Base-by-base conservation (phyloP, 2,888 invertebrate species). In the Oscheius sp. region DNA sequence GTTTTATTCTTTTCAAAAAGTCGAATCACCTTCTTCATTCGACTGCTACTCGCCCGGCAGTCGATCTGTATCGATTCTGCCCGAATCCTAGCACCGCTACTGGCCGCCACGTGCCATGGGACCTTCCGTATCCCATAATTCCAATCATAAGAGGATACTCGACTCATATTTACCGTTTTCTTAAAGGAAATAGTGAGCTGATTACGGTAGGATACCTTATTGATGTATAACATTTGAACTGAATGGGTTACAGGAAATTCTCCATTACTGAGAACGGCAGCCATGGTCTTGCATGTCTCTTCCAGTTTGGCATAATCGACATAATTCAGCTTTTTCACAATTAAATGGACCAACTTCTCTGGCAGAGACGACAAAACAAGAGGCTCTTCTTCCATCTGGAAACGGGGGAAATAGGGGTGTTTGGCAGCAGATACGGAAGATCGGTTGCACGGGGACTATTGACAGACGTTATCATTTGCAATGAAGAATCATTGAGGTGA, bases 1-100 rank as follows among this genome's bases (percentile, higher is more conserved):
- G 66, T 66, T 25, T 49, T 52, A 27, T 66, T 66, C 52, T 52
- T 29, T 16, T 66, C 66, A 21, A 66, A 66, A 0, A 66, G 66
- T 49, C 52, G 49, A 12, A 52, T 9, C n/a, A 66, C 52, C 7
- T 49, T 35, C n/a, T 66, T 49, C 25, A 66, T 66, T 5, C 66
- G 49, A 3, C 52, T 16, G 9, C 52, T 35, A n/a, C 13, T 27
- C 9, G 52, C 52, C 49, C 66, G 23, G 27, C 29, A 52, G 18
- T 25, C 27, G 27, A 66, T 66, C 1, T 25, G 16, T 16, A 66
- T 29, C 16, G 27, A 29, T 16, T 52, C 27, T 3, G 52, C 18
- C 12, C 5, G 27, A 12, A 66, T 66, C 35, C 52, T 23, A 0
- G 27, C 52, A 3, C 49, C 29, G 0, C 9, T 13, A 1, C 35